Conservation (phyloP, 2,888 invertebrate species). For the Dasypolia templi region DNA sequence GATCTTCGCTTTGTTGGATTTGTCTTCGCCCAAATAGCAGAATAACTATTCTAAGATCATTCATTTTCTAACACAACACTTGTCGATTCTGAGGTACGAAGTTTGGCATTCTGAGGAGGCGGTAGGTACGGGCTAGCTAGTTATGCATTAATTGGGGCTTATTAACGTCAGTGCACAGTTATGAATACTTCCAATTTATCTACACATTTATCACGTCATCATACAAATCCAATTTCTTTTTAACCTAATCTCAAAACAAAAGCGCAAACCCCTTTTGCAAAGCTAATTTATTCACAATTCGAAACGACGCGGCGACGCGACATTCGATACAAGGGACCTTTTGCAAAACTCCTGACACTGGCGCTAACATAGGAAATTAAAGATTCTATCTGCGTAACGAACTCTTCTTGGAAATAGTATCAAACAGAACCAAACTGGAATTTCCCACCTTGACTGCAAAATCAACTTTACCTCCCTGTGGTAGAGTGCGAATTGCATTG, state of each 20-base stretch:
- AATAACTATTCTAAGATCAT: too few relatives aligned
- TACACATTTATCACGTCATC: constrained; percentile 48
- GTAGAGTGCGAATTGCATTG: constrained; percentile 23
- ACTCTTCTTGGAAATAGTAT: constrained; percentile 78
- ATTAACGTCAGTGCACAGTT: background rate
- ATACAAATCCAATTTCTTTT: constrained; percentile 46
- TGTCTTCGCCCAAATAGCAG: too few relatives aligned
- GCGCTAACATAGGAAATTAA: constrained; percentile 84
- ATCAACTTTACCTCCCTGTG: constrained; percentile 43
- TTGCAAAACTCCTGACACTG: constrained; percentile 76
- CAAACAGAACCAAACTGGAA: constrained; percentile 75
- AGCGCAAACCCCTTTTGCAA: constrained; percentile 67
- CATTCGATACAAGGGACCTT: constrained; percentile 71
- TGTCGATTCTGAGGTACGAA: too few relatives aligned
- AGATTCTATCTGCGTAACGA: constrained; percentile 87
- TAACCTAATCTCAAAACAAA: constrained; percentile 54
- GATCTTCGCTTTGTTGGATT: too few relatives aligned
- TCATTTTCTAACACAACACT: too few relatives aligned
- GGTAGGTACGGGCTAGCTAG: too few relatives aligned
- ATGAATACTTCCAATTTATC: constrained; percentile 13
- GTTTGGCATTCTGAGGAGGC: too few relatives aligned
- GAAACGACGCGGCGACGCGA: constrained; percentile 66
- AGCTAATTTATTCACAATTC: constrained; percentile 75
- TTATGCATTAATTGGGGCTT: too few relatives aligned
- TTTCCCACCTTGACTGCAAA: constrained; percentile 49